These are phyloP conservation scores for Oegoconia quadripuncta DNA, from an alignment of 2,888 invertebrate genomes.

Conservation along the genomic window DNA sequence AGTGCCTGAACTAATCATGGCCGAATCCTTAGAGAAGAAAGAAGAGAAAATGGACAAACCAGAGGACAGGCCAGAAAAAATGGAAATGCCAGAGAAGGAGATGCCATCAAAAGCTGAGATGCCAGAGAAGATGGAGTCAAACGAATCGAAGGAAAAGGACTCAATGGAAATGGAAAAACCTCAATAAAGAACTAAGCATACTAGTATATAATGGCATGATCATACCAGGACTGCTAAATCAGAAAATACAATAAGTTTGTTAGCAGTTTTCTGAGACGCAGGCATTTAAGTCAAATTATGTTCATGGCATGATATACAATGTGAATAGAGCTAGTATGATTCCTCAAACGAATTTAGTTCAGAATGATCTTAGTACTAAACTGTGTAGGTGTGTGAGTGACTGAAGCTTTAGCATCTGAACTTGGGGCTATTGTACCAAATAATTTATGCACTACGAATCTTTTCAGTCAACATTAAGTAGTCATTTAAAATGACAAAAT, in stretches of 20 bases:
- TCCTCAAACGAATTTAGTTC: slow-evolving; percentile 20
- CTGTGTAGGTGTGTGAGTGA: slow-evolving; percentile 20
- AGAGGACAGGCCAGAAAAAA: slow-evolving; percentile 33
- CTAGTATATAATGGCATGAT: slow-evolving; percentile 6
- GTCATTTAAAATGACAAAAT: background rate
- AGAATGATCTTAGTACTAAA: slow-evolving; percentile 11
- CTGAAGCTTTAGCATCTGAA: slow-evolving; percentile 17
- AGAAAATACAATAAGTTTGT: background rate
- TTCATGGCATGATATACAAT: slow-evolving; percentile 1
- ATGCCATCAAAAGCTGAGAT: slow-evolving; percentile 19
- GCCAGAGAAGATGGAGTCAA: slow-evolving; percentile 26
- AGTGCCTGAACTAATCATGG: slow-evolving; percentile 67
- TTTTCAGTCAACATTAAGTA: slow-evolving; percentile 4
- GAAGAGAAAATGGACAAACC: slow-evolving; percentile 41
- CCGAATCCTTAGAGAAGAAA: slow-evolving; percentile 50
- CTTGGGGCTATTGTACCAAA: slow-evolving; percentile 68
- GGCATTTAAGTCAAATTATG: background rate
- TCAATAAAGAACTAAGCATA: slow-evolving; percentile 4
- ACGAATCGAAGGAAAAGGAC: slow-evolving; percentile 21
- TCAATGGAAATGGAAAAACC: slow-evolving; percentile 10
- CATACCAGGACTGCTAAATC: background rate
- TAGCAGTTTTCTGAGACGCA: background rate
- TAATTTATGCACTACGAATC: slow-evolving; percentile 36
- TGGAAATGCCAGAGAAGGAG: slow-evolving; percentile 23
- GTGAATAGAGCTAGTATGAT: slow-evolving; percentile 2